Evolutionary conservation across 1,140 invertebrate species (phyloP), one percentile per base, ranked within the genome.

Genomic region (Bombus terrestris): DNA sequence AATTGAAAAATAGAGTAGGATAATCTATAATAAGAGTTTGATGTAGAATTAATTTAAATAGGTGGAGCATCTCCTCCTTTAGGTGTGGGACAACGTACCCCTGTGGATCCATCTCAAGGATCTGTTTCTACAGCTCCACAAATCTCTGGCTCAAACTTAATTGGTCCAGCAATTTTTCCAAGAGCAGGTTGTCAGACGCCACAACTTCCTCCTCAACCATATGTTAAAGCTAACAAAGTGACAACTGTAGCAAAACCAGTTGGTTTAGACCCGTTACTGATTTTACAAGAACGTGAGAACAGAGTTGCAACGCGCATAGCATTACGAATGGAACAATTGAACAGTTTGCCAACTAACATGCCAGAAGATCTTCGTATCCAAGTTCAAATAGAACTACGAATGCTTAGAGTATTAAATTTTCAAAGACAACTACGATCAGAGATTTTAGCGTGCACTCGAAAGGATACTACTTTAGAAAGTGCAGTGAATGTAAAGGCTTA

Each of bases 401-500:
- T 99, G 73, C 95, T 99, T 53, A 95, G 99, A 72, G 97, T 99
- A 18, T 95, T 99, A 1, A 99, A 99, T 94, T 99, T 99, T 93
- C 99, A 99, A 94, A 96, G 98, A 13, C 98, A 99, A 93, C 93
- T 99, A 74, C 95, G 98, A 86, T 96, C 97, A 87, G 98, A 98
- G 96, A 98, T 99, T 77, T 96, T 99, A 12, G 97, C 97, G 1
- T 98, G 98, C 93, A 98, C 99, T 85, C 96, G 98, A 64, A 96
- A 97, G 77, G 99, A 99, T 92, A 99, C 99, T 0, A 99, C 98
- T 1, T 94, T 99, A 62, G 99, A 99, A 95, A 99, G 99, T 18
- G 98, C 98, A 3, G 97, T 99, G 0, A 99, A 99, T 94, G 98
- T 99, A 4, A 99, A 99, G 93, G 98, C 98, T 0, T 99, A 99